Conservation (phyloP, 1,140 invertebrate genomes). For the Achatina immaculata region DNA sequence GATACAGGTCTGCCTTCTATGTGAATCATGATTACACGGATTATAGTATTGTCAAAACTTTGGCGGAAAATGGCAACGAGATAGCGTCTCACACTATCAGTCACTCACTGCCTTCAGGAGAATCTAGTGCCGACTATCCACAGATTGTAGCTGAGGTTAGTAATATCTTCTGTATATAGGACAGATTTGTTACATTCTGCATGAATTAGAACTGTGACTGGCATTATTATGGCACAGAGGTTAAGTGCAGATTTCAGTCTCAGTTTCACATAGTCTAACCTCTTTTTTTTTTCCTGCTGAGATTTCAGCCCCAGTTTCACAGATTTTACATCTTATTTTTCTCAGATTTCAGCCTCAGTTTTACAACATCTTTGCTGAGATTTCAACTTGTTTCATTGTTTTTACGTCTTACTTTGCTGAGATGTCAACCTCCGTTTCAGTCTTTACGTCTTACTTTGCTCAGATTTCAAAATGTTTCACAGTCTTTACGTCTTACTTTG, state of each 20-base stretch:
- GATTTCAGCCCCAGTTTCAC: not conserved
- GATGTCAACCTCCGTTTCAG: too few species aligned
- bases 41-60: not conserved
- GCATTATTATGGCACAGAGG: not conserved
- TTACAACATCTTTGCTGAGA: too few species aligned
- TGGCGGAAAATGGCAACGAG: not conserved
- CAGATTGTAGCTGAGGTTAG: not conserved
- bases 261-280: not conserved
- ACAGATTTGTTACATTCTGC: not conserved
- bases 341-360: too few species aligned
- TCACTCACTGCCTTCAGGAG: not conserved
- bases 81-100: slow-evolving; percentile 16
- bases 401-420: too few species aligned
- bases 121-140: not conserved
- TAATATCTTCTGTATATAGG: too few species aligned
- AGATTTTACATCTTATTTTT: not conserved
- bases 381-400: too few species aligned
- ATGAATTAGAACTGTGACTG: not conserved
- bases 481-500: too few species aligned
- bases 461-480: too few species aligned
- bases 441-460: too few species aligned
- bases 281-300: not conserved
- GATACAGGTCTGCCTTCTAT: slow-evolving; percentile 16
- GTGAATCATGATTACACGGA: not conserved
- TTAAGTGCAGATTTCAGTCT: not conserved